Evolutionary conservation across 1,140 invertebrate genomes (phyloP).

Genomic region (Drosophila lacertosa): DNA sequence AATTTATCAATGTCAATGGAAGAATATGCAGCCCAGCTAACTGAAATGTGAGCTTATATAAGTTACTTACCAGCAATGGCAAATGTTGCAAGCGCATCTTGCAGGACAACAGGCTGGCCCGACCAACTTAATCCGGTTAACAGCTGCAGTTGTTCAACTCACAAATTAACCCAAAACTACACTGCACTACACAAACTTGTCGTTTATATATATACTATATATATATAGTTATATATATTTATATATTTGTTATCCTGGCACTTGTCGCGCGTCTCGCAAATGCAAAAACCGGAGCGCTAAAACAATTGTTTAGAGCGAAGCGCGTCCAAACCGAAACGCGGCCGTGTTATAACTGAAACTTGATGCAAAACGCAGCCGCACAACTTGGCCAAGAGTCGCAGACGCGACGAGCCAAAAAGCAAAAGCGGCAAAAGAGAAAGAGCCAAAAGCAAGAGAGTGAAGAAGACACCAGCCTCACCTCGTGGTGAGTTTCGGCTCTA

Average conservation of each 20-base stretch:
- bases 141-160: slow-evolving; percentile 21
- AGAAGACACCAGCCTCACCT: slow-evolving; percentile 58
- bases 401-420: slow-evolving; percentile 4
- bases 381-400: slow-evolving; percentile 44
- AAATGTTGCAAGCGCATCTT: slow-evolving; percentile 64
- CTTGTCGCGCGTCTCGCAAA: slow-evolving; percentile 7
- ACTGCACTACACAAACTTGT: slow-evolving; percentile 31
- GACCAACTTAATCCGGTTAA: slow-evolving; percentile 29
- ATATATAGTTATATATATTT: slow-evolving; percentile 1
- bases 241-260: slow-evolving; percentile 52
- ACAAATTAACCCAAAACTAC: slow-evolving; percentile 5
- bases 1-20: slow-evolving; percentile 71
- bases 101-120: slow-evolving; percentile 32
- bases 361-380: slow-evolving; percentile 28
- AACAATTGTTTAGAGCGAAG: slow-evolving; percentile 22
- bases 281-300: slow-evolving; percentile 23
- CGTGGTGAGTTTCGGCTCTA: slow-evolving; percentile 56
- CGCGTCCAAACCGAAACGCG: slow-evolving; percentile 72
- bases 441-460: too few relatives aligned
- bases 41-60: neutral
- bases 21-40: neutral
- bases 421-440: slow-evolving; percentile 20
- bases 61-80: slow-evolving; percentile 66
- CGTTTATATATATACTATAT: neutral
- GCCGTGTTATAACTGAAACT: slow-evolving; percentile 74